Conservation (phyloP, 2,797 vertebrate genomes). For the Sardinella longiceps region DNA sequence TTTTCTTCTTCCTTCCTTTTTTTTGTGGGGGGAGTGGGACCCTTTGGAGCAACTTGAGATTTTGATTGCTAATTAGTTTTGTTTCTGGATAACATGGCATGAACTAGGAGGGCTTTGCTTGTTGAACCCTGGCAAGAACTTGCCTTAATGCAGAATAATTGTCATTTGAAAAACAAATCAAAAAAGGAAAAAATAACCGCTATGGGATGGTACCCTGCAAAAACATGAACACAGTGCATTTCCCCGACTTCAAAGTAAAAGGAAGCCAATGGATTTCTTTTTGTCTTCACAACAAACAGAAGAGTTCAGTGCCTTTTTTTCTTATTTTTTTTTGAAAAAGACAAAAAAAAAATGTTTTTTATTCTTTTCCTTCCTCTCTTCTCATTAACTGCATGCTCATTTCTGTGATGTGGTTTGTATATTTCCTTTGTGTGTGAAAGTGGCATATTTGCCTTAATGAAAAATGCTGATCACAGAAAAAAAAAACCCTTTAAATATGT, state of each 20-base stretch:
- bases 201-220: slow-evolving; percentile 40
- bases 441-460: too few species aligned
- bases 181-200: slow-evolving; percentile 44
- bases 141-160: slow-evolving; percentile 69
- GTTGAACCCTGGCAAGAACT: slow-evolving; percentile 63
- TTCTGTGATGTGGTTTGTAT: too few species aligned
- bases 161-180: slow-evolving; percentile 51
- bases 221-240: neutral
- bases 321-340: too few species aligned
- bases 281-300: slow-evolving; percentile 10
- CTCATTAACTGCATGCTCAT: too few species aligned
- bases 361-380: too few species aligned
- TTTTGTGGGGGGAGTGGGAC: slow-evolving; percentile 74
- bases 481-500: neutral
- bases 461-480: neutral
- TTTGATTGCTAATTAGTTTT: slow-evolving; percentile 72
- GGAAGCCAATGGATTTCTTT: neutral
- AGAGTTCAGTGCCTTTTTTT: neutral
- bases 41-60: slow-evolving; percentile 65
- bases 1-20: slow-evolving; percentile 34
- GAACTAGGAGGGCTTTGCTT: slow-evolving; percentile 58
- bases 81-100: slow-evolving; percentile 68
- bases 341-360: neutral
- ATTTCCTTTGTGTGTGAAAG: too few species aligned
- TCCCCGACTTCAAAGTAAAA: slow-evolving; percentile 31